A percentile compares a stretch with the other conserved stretches of the same genome.
Evolutionary conservation across 2,797 vertebrate species (phyloP).

Genomic region (Protonibea diacanthus): DNA sequence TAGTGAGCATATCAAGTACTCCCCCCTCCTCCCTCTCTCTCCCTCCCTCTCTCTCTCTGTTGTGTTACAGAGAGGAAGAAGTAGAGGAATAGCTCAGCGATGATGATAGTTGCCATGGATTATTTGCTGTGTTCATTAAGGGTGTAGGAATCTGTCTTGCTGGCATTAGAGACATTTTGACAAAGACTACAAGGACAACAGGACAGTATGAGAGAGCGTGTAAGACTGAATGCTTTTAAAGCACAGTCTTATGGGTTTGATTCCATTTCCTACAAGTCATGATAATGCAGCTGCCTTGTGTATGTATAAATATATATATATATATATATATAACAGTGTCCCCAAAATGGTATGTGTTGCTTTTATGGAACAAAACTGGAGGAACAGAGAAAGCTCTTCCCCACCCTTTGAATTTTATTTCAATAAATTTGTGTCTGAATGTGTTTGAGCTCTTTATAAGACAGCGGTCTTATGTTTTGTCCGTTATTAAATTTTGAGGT

Average conservation of each 20-base stretch:
- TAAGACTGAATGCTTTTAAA: constrained; percentile 17
- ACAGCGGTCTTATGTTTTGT: constrained; percentile 3
- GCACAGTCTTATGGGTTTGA: background rate
- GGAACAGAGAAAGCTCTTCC: constrained; percentile 4
- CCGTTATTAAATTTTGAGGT: constrained; percentile 5
- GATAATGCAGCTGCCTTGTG: background rate
- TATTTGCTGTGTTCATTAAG: constrained; percentile 59
- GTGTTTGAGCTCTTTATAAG: constrained; percentile 14
- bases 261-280: constrained; percentile 13
- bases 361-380: constrained; percentile 3
- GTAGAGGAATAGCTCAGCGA: constrained; percentile 47
- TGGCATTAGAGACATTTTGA: constrained; percentile 27
- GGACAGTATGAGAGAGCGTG: background rate
- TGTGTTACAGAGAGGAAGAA: constrained; percentile 44
- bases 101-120: constrained; percentile 45
- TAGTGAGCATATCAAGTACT: constrained; percentile 65
- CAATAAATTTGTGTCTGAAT: constrained; percentile 19
- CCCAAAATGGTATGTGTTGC: constrained; percentile 1
- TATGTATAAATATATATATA: background rate
- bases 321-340: background rate
- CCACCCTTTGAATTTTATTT: constrained; percentile 14
- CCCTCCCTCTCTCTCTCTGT: constrained; percentile 35
- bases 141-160: constrained; percentile 41
- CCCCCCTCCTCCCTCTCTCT: constrained; percentile 9
- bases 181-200: constrained; percentile 25